A percentile compares a stretch with the other conserved stretches of the same genome.
These are phyloP conservation scores for Seriola rivoliana DNA, from an alignment of 2,113 vertebrate genomes.

Conservation along the genomic window DNA sequence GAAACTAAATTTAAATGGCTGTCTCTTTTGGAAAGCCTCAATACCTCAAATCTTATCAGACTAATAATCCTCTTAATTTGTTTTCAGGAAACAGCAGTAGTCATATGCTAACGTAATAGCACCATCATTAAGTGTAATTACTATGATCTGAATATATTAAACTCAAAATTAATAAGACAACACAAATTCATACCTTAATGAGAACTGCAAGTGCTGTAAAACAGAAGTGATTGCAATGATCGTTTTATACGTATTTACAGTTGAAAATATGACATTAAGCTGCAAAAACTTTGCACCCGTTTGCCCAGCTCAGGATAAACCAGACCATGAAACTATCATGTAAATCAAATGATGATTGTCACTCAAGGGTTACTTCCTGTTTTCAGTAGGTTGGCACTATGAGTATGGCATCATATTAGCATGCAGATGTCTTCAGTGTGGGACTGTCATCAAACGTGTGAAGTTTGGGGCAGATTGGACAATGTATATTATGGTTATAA, in stretches of 20 bases:
- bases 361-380: too few relatives aligned
- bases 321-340: too few relatives aligned
- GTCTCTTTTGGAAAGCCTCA: neutral
- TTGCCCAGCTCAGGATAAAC: too few relatives aligned
- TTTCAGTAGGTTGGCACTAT: too few relatives aligned
- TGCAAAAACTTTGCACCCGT: too few relatives aligned
- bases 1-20: constrained; percentile 30
- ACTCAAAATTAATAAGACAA: constrained; percentile 2
- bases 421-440: too few relatives aligned
- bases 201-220: neutral
- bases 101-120: constrained; percentile 14
- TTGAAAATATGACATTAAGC: neutral
- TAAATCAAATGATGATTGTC: too few relatives aligned
- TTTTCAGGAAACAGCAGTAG: constrained; percentile 23
- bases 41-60: constrained; percentile 7
- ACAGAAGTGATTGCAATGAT: neutral
- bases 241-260: neutral
- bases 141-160: constrained; percentile 1
- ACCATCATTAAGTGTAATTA: constrained; percentile 25
- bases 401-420: too few relatives aligned
- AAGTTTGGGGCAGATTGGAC: too few relatives aligned
- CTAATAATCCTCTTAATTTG: constrained; percentile 24
- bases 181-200: neutral
- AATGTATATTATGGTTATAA: too few relatives aligned
- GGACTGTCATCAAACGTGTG: too few relatives aligned